phyloP scores from a whole-genome alignment of 2,888 invertebrate species.

The Philaethria dido region DNA sequence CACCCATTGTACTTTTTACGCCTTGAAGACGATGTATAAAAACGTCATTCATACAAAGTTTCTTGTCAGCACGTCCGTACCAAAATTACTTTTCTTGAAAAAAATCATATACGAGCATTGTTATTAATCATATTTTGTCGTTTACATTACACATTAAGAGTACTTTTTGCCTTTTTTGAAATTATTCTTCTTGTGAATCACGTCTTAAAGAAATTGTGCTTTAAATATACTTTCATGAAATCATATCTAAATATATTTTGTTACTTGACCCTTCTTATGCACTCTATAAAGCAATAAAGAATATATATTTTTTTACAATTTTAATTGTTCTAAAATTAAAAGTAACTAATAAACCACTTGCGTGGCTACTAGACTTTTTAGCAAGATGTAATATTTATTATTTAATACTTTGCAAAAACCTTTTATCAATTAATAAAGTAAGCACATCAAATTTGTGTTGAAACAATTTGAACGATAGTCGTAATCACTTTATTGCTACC shows the following conservation, averaged over 20 bases:
- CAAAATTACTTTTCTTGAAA: conserved; percentile 4
- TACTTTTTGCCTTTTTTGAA: conserved; percentile 10
- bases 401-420: not conserved
- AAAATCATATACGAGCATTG: conserved; percentile 6
- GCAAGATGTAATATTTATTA: not conserved
- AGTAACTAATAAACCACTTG: too few species aligned
- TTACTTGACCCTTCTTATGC: not conserved
- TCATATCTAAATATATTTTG: conserved; percentile 46
- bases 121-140: conserved; percentile 41
- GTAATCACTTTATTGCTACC: conserved; percentile 32
- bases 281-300: not conserved
- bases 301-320: not conserved
- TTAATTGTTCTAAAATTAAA: too few species aligned
- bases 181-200: conserved; percentile 26
- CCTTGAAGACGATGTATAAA: conserved; percentile 24
- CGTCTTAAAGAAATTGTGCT: conserved; percentile 58
- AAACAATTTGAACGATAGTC: conserved; percentile 27
- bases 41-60: conserved; percentile 16
- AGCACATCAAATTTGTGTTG: conserved; percentile 11
- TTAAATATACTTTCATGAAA: conserved; percentile 58
- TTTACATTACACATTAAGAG: conserved; percentile 1
- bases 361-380: too few species aligned
- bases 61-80: conserved; percentile 11
- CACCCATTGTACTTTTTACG: conserved; percentile 21
- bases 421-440: not conserved